phyloP scores from a whole-genome alignment of 1,140 invertebrate species.

The Drosophila triauraria region DNA sequence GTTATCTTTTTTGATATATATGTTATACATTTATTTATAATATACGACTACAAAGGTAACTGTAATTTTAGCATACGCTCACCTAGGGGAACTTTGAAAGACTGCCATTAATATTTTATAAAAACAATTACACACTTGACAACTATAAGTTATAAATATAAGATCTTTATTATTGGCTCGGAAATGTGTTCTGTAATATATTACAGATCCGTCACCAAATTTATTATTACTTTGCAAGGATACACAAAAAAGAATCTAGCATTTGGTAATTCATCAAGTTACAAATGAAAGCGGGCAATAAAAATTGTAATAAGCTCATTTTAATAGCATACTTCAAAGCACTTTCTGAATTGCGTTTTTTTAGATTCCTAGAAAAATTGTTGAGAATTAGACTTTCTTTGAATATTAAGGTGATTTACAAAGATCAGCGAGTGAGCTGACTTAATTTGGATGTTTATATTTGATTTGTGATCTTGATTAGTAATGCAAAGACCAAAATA shows the following conservation, averaged over 20 bases:
- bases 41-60: no score
- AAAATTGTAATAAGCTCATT: background rate
- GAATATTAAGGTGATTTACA: conserved; percentile 6
- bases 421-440: background rate
- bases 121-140: background rate
- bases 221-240: background rate
- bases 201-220: background rate
- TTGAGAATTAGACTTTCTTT: background rate
- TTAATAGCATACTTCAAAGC: conserved; percentile 3
- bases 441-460: background rate
- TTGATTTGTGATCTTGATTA: background rate
- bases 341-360: background rate
- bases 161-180: background rate
- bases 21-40: no score
- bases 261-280: background rate
- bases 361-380: background rate
- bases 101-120: no score
- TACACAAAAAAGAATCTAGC: no score
- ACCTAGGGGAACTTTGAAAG: no score
- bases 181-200: background rate
- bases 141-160: no score
- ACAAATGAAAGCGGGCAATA: background rate
- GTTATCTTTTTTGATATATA: no score
- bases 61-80: no score
- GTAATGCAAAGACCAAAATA: no score